Evolutionary conservation across 1,140 invertebrate genomes (phyloP), one percentile per base, ranked within the genome.

Genomic region (Anastrepha ludens): DNA sequence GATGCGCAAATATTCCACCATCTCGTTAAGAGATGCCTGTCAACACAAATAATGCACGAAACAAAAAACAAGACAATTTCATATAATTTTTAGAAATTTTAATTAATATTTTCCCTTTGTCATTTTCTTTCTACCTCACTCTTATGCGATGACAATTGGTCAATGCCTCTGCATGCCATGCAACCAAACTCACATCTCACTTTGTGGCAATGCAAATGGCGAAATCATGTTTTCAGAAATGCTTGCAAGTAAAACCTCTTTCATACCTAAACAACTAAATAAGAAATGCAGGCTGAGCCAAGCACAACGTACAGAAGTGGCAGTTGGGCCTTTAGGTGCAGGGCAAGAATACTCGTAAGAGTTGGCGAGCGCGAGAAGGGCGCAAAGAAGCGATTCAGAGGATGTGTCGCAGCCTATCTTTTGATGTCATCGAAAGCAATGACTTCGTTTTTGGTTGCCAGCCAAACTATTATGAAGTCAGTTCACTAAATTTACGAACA

Each of bases 341-440:
- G 74, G 5, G 3, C n/a, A 55, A 81, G n/a, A 17, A 81, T 15
- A n/a, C n/a, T n/a, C n/a, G n/a, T n/a, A 7, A 20, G n/a, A 81
- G 20, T 55, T 3, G 20, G 44, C 17, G 50, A 55, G 17, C 47
- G 17, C 47, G 15, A 1, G 13, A 62, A 4, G 9, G 17, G 4
- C 60, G 29, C 47, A 81, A 81, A 81, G 44, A 55, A 55, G 5
- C 11, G 20, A 81, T 55, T 29, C 8, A 15, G 8, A 55, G n/a
- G 74, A 81, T 81, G 74, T 41, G 39, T 58, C 74, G n/a, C 74
- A 62, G 86, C 29, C 86, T 87, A 87, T 87, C 86, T 87, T 87
- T 87, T 58, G 86, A 64, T 87, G 86, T 67, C 86, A 87, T 87
- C 86, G 60, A 47, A n/a, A 70, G 86, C 86, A 87, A 87, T 87